Conservation (phyloP, 2,797 vertebrate genomes). For the Ateles fusciceps region DNA sequence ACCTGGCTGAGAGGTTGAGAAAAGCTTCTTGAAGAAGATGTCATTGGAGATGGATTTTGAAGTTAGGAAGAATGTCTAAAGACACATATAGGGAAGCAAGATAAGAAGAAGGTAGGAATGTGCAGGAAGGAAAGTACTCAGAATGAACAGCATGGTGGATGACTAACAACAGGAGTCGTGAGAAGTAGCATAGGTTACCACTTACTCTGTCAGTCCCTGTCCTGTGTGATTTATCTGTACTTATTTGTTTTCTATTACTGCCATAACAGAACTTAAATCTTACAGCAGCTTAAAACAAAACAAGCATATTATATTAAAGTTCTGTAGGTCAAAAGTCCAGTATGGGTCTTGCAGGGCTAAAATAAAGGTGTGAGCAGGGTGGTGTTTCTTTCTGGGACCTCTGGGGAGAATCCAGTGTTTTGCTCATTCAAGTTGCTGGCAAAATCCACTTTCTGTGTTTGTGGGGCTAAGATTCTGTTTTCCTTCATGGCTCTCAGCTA, state of each 20-base stretch:
- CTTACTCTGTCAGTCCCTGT: not conserved
- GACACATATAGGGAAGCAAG: not conserved
- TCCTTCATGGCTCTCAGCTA: not conserved
- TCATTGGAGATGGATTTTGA: not conserved
- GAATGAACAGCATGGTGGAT: not conserved
- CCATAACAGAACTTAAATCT: not conserved
- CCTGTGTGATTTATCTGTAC: not conserved
- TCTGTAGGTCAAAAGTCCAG: not conserved
- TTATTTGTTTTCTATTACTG: not conserved
- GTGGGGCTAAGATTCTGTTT: not conserved
- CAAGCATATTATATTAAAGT: not conserved
- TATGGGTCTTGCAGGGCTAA: not conserved
- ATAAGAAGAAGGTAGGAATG: not conserved
- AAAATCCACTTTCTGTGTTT: not conserved
- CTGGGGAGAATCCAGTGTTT: not conserved
- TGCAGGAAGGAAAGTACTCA: not conserved
- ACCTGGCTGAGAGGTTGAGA: not conserved
- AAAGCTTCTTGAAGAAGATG: not conserved
- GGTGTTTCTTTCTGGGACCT: not conserved
- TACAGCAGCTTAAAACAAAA: not conserved
- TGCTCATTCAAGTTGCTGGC: not conserved
- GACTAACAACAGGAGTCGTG: not conserved
- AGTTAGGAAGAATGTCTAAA: not conserved
- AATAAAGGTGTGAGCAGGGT: not conserved
- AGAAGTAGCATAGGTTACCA: not conserved